These are phyloP conservation scores for Glyphotaelius pellucidus DNA, from an alignment of 2,888 invertebrate species.

Conservation along the genomic window DNA sequence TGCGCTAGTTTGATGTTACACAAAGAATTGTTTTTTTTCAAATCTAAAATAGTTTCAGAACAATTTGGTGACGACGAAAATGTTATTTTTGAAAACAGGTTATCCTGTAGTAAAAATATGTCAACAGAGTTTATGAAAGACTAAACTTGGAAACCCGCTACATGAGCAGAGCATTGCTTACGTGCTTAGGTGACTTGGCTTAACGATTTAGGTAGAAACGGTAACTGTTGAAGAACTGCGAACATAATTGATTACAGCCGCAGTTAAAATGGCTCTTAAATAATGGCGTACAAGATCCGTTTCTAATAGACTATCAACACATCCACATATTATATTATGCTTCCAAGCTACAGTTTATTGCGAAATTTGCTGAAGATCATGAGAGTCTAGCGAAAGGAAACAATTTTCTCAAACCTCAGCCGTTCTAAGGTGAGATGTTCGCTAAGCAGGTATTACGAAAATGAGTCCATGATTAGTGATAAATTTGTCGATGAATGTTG, in stretches of 20 bases:
- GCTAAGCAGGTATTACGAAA: background rate
- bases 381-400: conserved; percentile 11
- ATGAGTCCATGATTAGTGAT: background rate
- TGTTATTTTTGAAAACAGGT: no score
- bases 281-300: background rate
- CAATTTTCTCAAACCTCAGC: background rate
- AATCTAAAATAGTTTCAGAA: no score
- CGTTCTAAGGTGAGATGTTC: background rate
- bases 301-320: background rate
- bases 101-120: no score
- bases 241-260: background rate
- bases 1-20: no score
- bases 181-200: no score
- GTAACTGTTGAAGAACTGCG: no score
- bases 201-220: no score
- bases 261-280: background rate
- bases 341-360: background rate
- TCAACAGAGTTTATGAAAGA: no score
- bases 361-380: background rate
- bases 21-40: no score
- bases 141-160: no score
- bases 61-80: no score
- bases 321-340: background rate
- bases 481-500: background rate
- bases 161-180: no score